Base-by-base conservation (phyloP, 2,888 invertebrate species). In the Osedax fenrisi region DNA sequence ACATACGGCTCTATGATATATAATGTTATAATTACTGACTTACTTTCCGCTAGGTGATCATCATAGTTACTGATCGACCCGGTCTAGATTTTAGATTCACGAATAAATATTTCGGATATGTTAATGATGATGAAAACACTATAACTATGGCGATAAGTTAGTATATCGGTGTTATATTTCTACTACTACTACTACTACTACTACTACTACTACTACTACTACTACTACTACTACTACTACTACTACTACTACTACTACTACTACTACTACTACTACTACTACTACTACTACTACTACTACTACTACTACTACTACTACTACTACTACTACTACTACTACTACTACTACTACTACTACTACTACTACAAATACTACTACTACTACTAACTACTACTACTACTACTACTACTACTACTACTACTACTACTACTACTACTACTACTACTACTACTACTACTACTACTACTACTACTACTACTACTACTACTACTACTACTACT, bases 271-370 rank as follows among this genome's bases (percentile, higher is more conserved):
- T 66, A 66, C 67, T 66, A 66, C 67, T 66, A 66, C 67, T 66
- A 66, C 67, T 66, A 66, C 67, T 66, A 66, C 67, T 66, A 66
- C 67, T 66, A 66, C 67, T 66, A 66, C 67, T 66, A 66, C 67
- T 66, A 66, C 67, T 66, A 66, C 67, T 66, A 66, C 67, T 66
- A 66, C 67, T 66, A 66, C 67, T 66, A 66, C 67, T 66, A 3
- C 67, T 66, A 66, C 67, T 66, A 66, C 67, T 66, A 66, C 67
- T 66, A 3, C 67, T 66, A 66, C 67, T 66, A 66, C 67, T 66
- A 3, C 67, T 66, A 66, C 67, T 66, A 66, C 67, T 66, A 66
- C 67, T 13, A 66, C 67, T n/a, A n/a, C n/a, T n/a, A n/a, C n/a
- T n/a, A n/a, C n/a, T n/a, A n/a, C n/a, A n/a, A n/a, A n/a, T n/a